Evolutionary conservation across 1,140 invertebrate genomes (phyloP), one percentile per base, ranked within the genome.

Genomic region (Philaenus spumarius): DNA sequence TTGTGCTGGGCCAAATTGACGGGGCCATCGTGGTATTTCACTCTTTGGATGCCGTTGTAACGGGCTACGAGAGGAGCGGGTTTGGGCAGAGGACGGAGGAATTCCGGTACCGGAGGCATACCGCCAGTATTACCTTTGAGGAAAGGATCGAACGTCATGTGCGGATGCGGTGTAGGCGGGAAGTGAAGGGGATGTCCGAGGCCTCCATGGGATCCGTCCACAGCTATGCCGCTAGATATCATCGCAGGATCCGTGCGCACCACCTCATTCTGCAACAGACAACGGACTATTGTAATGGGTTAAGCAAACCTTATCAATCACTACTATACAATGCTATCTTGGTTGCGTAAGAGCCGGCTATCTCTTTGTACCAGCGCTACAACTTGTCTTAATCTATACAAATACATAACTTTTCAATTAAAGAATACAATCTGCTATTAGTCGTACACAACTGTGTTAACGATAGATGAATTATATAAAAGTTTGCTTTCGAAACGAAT

Each of bases 31-130:
- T 54, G 20, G 35, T 20, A 43, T 17, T 43, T 54, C 6, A 35
- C 20, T 15, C 14, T 40, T 15, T 48, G 46, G 6, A 24, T 26
- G 23, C 43, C 37, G 55, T 60, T 40, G 54, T 51, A 42, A 46
- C 56, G 26, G 2, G 60, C 17, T 43, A 56, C 54, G 4, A 47
- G 56, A 35, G 59, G 53, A 46, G 54, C 48, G 0, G 59, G 46
- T 26, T 63, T 63, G 1, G 61, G 64, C 12, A 65, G 60, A 11
- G 64, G 64, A 1, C 64, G 60, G 2, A 66, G 58, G 55, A 66
- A 66, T 55, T 66, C 64, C 14, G 62, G 59, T 34, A 64, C 59
- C 19, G 61, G 43, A 2, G 61, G 50, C 14, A 58, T 39, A n/a
- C n/a, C n/a, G 23, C 43, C 50, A 4, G 37, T 30, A 9, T 30